Evolutionary conservation across 2,888 invertebrate species (phyloP), one percentile per base, ranked within the genome.

Genomic region (Philhelius pedissequus): DNA sequence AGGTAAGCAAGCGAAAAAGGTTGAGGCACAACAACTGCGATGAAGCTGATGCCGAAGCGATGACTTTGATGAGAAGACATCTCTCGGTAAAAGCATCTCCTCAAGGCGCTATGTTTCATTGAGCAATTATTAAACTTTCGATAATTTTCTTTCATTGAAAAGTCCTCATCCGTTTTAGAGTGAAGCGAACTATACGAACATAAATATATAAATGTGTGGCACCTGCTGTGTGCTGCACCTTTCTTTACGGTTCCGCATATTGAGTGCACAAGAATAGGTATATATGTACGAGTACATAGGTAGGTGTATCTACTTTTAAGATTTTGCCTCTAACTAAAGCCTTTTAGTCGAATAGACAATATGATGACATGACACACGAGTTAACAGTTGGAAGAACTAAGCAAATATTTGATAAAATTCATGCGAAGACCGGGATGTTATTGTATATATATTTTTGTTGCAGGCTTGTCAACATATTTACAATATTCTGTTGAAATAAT

Each of bases 71-170:
- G 56, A 56, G 32, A 62, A 62, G 38, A 43, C 27, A 27, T 43
- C 38, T 58, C n/a, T 38, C 22, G n/a, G n/a, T n/a, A n/a, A n/a
- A 22, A 45, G 22, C 43, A 48, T 25, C 22, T 22, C 13, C 48
- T 25, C 30, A 32, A 73, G 79, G 56, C 38, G 66, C 40, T 35
- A 74, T 70, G 66, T 77, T 76, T 66, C 77, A 77, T 71, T 82
- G 81, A 64, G 58, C 54, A 76, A 76, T 81, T 75, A 64, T 71
- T 76, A 81, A 78, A 83, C 83, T 83, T 79, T 83, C 74, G 79
- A 75, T 79, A 84, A 79, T 70, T 74, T 73, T 40, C 50, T 68
- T 79, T 73, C 50, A 60, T 38, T 35, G n/a, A 27, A 45, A 73
- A 58, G 78, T 58, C 73, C 40, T 73, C 78, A 69, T 68, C 60